Base-by-base conservation (phyloP, 2,113 vertebrate genomes). In the Zosterops borbonicus region DNA sequence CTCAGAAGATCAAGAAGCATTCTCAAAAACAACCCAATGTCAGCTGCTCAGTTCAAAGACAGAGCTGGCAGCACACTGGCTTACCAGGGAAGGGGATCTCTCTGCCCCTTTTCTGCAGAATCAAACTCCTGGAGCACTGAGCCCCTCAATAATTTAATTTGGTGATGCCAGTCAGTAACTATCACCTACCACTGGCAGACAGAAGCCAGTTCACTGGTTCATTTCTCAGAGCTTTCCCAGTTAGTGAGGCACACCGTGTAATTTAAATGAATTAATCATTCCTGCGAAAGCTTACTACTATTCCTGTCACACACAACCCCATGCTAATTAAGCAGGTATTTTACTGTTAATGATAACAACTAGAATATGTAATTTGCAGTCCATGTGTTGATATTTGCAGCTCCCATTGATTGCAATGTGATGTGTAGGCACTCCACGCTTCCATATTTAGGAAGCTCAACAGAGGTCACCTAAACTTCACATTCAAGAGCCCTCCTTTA, bases 251-350 rank as follows among this genome's bases (percentile, higher is more conserved):
- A 76, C 76, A 87, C 76, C 39, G 37, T 84, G 39, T 92, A 97
- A 97, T 96, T 92, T 95, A 96, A 97, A 97, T 95, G 91, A 96
- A 97, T 95, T 91, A 94, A 96, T 94, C 95, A 97, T 65, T 93
- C 92, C 69, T 64, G 28, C 3, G 42, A 96, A 89, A 65, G 79
- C 94, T 92, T 93, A 93, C 95, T 94, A 92, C 96, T 97, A 95
- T 93, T 96, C 92, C 96, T 97, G 96, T 90, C 90, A 90, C 93
- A 95, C 59, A 93, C 78, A 94, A 68, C 82, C 77, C 89, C 80
- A 63, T 95, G 94, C 94, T 98, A 97, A 98, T 95, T 97, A 97
- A 97, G 95, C 85, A 97, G 94, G 93, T 95, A 96, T 94, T 96
- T 96, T 78, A 91, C 95, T 79, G 87, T 89, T 96, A 95, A 95